Evolutionary conservation across 2,888 invertebrate species (phyloP).

Genomic region (Ashinkailepas kermadecensis): DNA sequence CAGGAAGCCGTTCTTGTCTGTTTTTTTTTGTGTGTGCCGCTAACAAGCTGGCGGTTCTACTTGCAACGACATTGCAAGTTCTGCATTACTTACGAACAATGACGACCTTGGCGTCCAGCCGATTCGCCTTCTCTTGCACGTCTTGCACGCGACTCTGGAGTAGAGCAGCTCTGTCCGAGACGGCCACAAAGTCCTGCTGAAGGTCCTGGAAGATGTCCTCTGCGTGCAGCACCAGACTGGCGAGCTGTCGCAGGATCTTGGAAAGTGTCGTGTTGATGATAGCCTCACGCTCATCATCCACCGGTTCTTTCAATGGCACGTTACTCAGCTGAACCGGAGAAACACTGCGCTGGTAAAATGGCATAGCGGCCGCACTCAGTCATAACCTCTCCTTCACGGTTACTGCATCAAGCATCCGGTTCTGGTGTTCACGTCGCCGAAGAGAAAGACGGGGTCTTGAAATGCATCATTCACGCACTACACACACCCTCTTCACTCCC

Average conservation of each 20-base stretch:
- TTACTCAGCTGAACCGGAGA: background rate
- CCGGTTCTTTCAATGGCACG: background rate
- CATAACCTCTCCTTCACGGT: background rate
- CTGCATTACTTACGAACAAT: conserved; percentile 80
- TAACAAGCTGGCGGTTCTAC: no score
- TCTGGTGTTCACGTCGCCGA: no score
- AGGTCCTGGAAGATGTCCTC: conserved; percentile 79
- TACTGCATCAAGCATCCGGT: background rate
- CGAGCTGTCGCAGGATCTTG: conserved; percentile 74
- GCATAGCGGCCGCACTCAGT: background rate
- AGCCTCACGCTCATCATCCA: conserved; percentile 70
- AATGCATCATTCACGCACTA: no score
- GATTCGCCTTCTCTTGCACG: conserved; percentile 62
- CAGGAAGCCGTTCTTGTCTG: no score
- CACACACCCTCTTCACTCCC: no score
- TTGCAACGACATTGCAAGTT: no score
- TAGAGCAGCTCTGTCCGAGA: conserved; percentile 63
- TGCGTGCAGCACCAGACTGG: conserved; percentile 71
- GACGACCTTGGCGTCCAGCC: conserved; percentile 78
- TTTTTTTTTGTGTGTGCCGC: no score
- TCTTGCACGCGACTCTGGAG: conserved; percentile 61
- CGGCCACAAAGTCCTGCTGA: conserved; percentile 62
- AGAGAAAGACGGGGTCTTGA: no score
- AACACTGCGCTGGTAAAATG: background rate
- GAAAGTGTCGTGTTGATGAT: conserved; percentile 79